Evolutionary conservation across 2,888 invertebrate genomes (phyloP), one percentile per base, ranked within the genome.

Genomic region (Deilephila porcellus): DNA sequence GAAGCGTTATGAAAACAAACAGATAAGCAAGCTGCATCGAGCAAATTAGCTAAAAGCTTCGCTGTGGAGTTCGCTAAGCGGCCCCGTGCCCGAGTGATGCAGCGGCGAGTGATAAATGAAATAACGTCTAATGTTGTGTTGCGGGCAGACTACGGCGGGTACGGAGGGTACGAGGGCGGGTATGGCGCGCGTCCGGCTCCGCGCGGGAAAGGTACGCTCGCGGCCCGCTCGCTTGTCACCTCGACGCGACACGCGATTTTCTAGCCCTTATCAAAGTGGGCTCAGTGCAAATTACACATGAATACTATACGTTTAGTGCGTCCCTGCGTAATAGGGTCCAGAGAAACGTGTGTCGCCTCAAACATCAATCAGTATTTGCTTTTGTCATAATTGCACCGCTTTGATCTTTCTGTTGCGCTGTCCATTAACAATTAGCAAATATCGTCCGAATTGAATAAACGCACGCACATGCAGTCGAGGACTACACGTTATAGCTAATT

Each of bases 81-180:
- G 72, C 6, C 72, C 56, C 71, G 25, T 45, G 74, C 71, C 60
- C 73, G 60, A 71, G 70, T 5, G 67, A 73, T 73, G 71, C 7
- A 72, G 78, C 71, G 89, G 91, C 86, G 89, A 89, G 79, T 75
- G 72, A 34, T 6, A 75, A 71, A 72, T 77, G 77, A 92, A 89
- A 95, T 95, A 96, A 96, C 94, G 94, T 45, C 45, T 45, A 14
- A 45, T 84, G 88, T 89, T 88, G 90, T 92, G 90, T 92, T 91
- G 95, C 95, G 95, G 95, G 95, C 96, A 97, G 97, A 97, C 96
- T 97, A 97, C 96, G 97, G 97, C 96, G 96, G 97, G 93, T 97
- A 97, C 96, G 97, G 97, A 96, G 97, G 97, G 96, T 97, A 97
- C 96, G 97, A 97, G 95, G 97, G 97, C 96, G 97, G 97, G 96